These are phyloP conservation scores for Ctena decussata DNA, from an alignment of 2,888 invertebrate species.

Conservation along the genomic window DNA sequence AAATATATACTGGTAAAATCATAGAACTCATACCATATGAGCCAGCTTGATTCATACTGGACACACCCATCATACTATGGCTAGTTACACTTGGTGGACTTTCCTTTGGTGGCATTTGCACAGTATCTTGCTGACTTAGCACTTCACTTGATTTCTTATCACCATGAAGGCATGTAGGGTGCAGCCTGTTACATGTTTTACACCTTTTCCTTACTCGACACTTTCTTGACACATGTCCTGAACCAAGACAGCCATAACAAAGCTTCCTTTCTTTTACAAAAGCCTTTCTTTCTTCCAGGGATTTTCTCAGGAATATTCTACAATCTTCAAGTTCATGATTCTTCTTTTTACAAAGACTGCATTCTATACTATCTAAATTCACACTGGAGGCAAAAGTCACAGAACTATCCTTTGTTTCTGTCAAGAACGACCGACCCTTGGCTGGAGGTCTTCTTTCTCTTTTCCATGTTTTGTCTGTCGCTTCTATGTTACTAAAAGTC, in stretches of 20 bases:
- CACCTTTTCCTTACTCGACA: slow-evolving; percentile 19
- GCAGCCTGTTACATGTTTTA: not conserved
- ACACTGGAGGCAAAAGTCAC: not conserved
- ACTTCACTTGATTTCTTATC: not conserved
- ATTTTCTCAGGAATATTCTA: not conserved
- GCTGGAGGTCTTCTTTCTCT: not conserved
- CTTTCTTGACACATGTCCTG: slow-evolving; percentile 2
- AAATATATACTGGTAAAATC: slow-evolving; percentile 49
- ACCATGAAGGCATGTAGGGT: not conserved
- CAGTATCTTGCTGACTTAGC: not conserved
- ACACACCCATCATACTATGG: not conserved
- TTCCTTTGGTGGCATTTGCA: not conserved
- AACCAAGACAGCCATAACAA: slow-evolving; percentile 2
- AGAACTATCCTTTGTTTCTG: not conserved
- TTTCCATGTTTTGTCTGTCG: not conserved
- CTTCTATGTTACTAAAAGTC: not conserved
- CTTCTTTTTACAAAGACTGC: not conserved
- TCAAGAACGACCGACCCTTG: not conserved
- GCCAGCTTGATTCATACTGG: not conserved
- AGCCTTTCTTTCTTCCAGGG: not conserved
- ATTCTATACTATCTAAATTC: not conserved
- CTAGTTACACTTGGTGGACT: not conserved
- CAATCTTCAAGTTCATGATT: not conserved
- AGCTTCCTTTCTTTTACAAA: not conserved
- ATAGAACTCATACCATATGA: not conserved